These are phyloP conservation scores for Microplitis deprimator DNA, from an alignment of 2,888 invertebrate genomes.

Conservation along the genomic window DNA sequence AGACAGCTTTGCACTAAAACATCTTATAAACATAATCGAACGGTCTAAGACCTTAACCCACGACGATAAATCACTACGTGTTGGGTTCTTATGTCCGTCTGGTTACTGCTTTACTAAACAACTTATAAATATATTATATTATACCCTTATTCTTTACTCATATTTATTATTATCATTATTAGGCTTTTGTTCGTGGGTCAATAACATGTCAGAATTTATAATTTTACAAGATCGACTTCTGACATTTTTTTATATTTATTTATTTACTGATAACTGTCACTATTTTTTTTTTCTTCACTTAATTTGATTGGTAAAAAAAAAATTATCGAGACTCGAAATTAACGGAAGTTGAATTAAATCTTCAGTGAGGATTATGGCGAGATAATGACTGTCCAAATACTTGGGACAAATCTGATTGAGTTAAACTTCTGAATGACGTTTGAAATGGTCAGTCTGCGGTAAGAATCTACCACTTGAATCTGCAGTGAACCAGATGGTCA, in stretches of 20 bases:
- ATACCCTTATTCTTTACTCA: slow-evolving; percentile 29
- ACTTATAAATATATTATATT: slow-evolving; percentile 6
- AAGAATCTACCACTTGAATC: slow-evolving; percentile 8
- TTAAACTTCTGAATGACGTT: slow-evolving; percentile 17
- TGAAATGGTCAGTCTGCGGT: slow-evolving; percentile 12
- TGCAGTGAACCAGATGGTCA: slow-evolving; percentile 4
- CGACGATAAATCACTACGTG: slow-evolving; percentile 31
- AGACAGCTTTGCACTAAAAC: slow-evolving; percentile 21
- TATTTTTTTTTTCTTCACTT: no score
- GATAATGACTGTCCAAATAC: not conserved
- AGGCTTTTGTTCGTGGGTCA: not conserved
- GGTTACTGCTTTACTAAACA: slow-evolving; percentile 8
- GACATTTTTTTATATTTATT: not conserved
- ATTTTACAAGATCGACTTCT: not conserved
- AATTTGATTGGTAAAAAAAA: no score
- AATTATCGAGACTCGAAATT: no score
- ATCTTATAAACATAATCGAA: slow-evolving; percentile 40
- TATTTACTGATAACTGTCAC: no score
- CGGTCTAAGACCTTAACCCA: slow-evolving; percentile 17
- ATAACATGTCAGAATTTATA: not conserved
- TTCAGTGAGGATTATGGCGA: no score
- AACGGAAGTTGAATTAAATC: no score
- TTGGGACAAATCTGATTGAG: not conserved
- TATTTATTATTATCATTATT: not conserved
- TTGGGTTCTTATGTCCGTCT: not conserved